Conservation (phyloP, 1,140 invertebrate genomes). For the Leptinotarsa defecta region DNA sequence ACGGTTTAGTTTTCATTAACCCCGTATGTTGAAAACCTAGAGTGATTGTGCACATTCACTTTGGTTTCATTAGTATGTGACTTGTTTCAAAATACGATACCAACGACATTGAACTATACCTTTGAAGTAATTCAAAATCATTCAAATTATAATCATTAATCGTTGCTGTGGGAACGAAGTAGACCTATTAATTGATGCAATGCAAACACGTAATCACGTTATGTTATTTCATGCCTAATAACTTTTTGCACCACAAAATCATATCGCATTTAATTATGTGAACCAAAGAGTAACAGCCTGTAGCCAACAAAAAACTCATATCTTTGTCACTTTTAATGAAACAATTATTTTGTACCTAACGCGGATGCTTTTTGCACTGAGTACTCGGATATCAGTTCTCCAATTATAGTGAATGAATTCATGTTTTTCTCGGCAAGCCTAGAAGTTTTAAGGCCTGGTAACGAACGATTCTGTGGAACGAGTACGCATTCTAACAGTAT, state of each 20-base stretch:
- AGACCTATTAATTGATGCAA: slow-evolving; percentile 1
- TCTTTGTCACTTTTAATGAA: slow-evolving; percentile 6
- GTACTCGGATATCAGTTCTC: background rate
- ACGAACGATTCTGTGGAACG: too few species aligned
- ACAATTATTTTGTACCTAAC: background rate
- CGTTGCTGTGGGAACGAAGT: background rate
- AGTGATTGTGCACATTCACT: too few species aligned
- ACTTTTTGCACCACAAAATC: slow-evolving; percentile 3
- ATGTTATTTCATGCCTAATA: slow-evolving; percentile 4
- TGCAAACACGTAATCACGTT: background rate
- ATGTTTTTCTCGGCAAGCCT: background rate
- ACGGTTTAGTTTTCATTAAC: too few species aligned
- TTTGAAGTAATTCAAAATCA: too few species aligned
- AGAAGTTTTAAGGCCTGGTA: too few species aligned
- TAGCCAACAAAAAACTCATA: background rate
- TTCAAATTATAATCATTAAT: too few species aligned
- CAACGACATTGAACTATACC: too few species aligned
- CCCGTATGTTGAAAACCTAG: too few species aligned
- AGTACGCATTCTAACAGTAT: too few species aligned
- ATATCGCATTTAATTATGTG: background rate
- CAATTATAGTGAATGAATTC: background rate
- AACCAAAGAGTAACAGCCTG: background rate
- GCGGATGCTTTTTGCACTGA: background rate
- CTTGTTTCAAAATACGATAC: too few species aligned
- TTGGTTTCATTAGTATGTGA: too few species aligned